phyloP scores from a whole-genome alignment of 1,140 invertebrate species.

The Monomorium pharaonis region DNA sequence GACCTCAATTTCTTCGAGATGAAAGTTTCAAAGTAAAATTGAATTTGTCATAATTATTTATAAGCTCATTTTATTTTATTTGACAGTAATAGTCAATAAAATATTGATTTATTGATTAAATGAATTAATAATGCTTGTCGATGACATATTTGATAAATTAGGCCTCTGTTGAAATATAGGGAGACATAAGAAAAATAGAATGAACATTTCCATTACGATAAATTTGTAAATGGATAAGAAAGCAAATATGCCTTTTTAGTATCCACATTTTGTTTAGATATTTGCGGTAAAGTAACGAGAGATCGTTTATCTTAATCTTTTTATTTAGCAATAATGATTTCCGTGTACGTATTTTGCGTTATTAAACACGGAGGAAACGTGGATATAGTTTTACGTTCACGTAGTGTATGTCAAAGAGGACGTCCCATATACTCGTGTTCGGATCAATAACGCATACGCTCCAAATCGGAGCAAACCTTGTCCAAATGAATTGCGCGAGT shows the following conservation, averaged over 20 bases:
- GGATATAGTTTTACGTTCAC: constrained; percentile 8
- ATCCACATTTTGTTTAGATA: background rate
- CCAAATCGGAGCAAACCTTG: constrained; percentile 42
- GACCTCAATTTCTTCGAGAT: background rate
- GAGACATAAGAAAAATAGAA: background rate
- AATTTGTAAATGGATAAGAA: background rate
- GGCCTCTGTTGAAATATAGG: background rate
- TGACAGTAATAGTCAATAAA: background rate
- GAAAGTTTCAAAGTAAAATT: background rate
- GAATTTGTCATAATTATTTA: background rate
- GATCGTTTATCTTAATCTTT: constrained; percentile 2
- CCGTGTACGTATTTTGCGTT: background rate
- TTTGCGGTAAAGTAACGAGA: background rate
- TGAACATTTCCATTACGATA: background rate
- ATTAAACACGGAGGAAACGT: constrained; percentile 8
- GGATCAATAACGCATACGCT: constrained; percentile 52
- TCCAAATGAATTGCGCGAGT: constrained; percentile 13
- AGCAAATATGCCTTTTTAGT: constrained; percentile 1
- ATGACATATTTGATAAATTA: background rate
- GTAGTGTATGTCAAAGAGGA: constrained; percentile 40
- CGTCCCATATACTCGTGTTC: constrained; percentile 23
- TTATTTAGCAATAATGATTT: background rate
- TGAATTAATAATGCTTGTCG: background rate
- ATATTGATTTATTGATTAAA: background rate
- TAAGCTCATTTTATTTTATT: constrained; percentile 10